Base-by-base conservation (phyloP, 2,113 vertebrate species). In the Columbina picui region DNA sequence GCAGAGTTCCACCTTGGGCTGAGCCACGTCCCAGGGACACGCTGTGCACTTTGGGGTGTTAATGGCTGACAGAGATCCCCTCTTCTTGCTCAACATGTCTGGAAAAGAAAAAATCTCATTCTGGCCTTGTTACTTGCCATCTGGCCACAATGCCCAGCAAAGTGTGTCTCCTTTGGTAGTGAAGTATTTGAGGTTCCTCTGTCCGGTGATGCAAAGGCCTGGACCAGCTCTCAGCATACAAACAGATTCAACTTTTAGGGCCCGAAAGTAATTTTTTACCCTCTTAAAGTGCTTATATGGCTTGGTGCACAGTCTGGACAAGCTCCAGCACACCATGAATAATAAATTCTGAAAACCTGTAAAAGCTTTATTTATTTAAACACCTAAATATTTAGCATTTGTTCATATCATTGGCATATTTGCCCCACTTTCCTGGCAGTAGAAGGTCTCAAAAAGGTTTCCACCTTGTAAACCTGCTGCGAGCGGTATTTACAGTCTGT, bases 351-450 rank as follows among this genome's bases (percentile, higher is more conserved):
- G 3, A 34, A 93, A 95, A 76, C 56, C 55, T 91, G 49, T 93
- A 63, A 73, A 81, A 69, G n/a, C 81, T 85, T 94, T 83, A 65
- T 93, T 92, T 96, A 87, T 91, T 89, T 94, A 88, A 84, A 87
- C 29, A 79, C 47, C 84, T 64, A 76, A 94, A 93, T 94, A 92
- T 94, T 97, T 94, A 87, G 94, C 87, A 80, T 78, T 86, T 82
- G 34, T 74, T 87, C 19, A 5, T 80, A 49, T 92, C 92, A 47
- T 60, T 90, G 69, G 65, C 50, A 15, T 68, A 56, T 82, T 93
- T 91, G 53, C 56, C 57, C 87, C 56, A 26, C 32, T 85, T 73
- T 22, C 38, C 67, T 45, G 63, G 45, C 82, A 73, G 60, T 41
- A 29, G 69, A 79, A 92, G 59, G 26, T 86, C 55, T 61, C 59